Evolutionary conservation across 2,113 vertebrate species (phyloP), one percentile per base, ranked within the genome.

Genomic region (Delphinapterus leucas): DNA sequence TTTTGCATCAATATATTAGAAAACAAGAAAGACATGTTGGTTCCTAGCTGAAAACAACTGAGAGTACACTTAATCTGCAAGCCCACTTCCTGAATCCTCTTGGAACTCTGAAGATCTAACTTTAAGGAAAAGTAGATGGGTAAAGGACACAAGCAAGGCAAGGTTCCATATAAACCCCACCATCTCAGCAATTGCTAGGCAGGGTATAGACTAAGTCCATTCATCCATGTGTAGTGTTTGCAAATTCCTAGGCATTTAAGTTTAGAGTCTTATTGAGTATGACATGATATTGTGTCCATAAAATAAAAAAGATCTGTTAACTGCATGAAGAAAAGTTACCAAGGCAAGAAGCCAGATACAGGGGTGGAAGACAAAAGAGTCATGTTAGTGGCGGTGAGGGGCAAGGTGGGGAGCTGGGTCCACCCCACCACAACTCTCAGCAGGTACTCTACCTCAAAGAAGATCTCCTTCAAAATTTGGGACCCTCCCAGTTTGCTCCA

Each of bases 11-110:
- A 58, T 73, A 41, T 91, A 86, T 74, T 91, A 80, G 44, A 88
- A 96, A 91, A 90, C 70, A 55, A 92, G 28, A n/a, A 84, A 73
- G 63, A 63, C 60, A 77, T 41, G 11, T 95, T 85, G n/a, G 60
- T 79, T 15, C 61, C 53, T 95, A 95, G 41, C 67, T 82, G 77
- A 93, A 97, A 94, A 96, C 49, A 86, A 88, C 31, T 49, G n/a
- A 88, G 38, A 2, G 31, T 79, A 47, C 71, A n/a, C 85, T 95
- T 86, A 53, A 31, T 84, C 63, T 67, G 31, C 25, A 77, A 44
- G 5, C 31, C 47, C 68, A n/a, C n/a, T 77, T 76, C 3, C 47
- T 47, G 68, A 96, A 41, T 82, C 65, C 25, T 77, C 41, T 79
- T 36, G 63, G 71, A 97, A 76, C 36, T 65, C 73, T 68, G 23